Evolutionary conservation across 2,113 vertebrate species (phyloP), one percentile per base, ranked within the genome.

Genomic region (Synchiropus splendidus): DNA sequence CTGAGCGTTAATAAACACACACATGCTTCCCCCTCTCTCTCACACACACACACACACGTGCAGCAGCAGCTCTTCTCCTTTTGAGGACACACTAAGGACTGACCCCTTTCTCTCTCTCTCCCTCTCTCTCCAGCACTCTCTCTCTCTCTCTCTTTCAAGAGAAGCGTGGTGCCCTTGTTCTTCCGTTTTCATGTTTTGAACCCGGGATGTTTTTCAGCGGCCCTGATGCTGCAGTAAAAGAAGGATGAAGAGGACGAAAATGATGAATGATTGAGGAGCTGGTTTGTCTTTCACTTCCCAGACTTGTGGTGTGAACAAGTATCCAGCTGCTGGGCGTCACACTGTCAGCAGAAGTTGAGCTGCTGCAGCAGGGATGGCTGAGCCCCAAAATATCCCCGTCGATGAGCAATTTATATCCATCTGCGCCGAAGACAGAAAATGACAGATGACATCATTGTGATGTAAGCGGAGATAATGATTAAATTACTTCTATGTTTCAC

Each of bases 51-150:
- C 45, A 32, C 52, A 54, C 39, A 48, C 32, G 44, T 15, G 1
- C 42, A 59, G 32, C 27, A 39, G 39, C 39, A 54, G 57, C 27
- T 70, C 57, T 53, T 61, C 53, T 67, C 47, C 57, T 67, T 42
- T 52, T 21, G 16, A 52, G 66, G 57, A 70, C 67, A 55, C 59
- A 69, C 53, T 40, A 47, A 48, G 67, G 39, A 74, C 62, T 77
- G 65, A 73, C 61, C 64, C 41, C 42, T 34, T 16, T 11, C 50
- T 42, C 39, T 4, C 38, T 30, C 64, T 43, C 42, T 34, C 14
- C 9, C 50, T 42, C 39, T 4, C 38, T 30, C 64, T 43, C 51
- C 21, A 27, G 35, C 35, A 18, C 54, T 44, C 42, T 45, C 44
- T 32, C 39, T 39, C 39, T 32, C 36, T 32, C 34, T 27, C 31